Evolutionary conservation across 2,797 vertebrate species (phyloP).

Genomic region (Miichthys miiuy): DNA sequence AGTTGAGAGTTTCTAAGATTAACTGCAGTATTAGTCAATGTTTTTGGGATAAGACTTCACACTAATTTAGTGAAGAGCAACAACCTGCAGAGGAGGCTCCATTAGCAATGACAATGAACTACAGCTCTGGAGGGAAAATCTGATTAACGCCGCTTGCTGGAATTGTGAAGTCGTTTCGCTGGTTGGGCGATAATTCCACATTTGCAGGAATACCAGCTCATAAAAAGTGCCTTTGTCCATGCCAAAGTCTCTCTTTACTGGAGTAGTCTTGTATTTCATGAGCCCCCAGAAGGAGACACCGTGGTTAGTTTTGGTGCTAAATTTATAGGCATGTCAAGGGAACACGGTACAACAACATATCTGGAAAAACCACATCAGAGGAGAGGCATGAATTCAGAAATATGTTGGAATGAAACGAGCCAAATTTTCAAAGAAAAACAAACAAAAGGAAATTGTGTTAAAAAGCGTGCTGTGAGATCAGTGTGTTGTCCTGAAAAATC

Average conservation of each 20-base stretch:
- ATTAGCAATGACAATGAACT: conserved; percentile 88
- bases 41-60: conserved; percentile 87
- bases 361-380: conserved; percentile 50
- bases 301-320: conserved; percentile 56
- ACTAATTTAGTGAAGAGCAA: conserved; percentile 89
- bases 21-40: conserved; percentile 89
- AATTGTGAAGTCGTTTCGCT: conserved; percentile 80
- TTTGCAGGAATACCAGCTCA: conserved; percentile 72
- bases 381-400: conserved; percentile 55
- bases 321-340: conserved; percentile 68
- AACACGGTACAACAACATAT: conserved; percentile 52
- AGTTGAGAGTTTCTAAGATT: conserved; percentile 87
- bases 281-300: conserved; percentile 40
- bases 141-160: conserved; percentile 81
- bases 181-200: conserved; percentile 80
- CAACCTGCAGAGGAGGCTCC: conserved; percentile 84
- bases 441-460: conserved; percentile 56
- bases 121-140: conserved; percentile 82
- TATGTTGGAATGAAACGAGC: conserved; percentile 68
- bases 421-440: conserved; percentile 78
- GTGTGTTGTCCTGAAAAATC: conserved; percentile 62
- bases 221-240: conserved; percentile 74
- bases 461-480: conserved; percentile 52
- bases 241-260: conserved; percentile 73
- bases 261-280: conserved; percentile 71